Evolutionary conservation across 2,113 vertebrate genomes (phyloP).

Genomic region (cattle (Bos taurus)): ARS-UCD2.0 NC_037329.1:67710501-67711000

Average conservation of each 20-base stretch:
- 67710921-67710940: not conserved
- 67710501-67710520: not conserved
- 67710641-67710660: not conserved
- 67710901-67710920: not conserved
- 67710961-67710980: not conserved
- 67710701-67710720: not conserved
- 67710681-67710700: not conserved
- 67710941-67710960: not conserved
- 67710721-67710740: not conserved
- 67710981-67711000: not conserved
- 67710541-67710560: not conserved
- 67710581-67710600: not conserved
- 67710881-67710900: not conserved
- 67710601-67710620: not conserved
- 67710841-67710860: not conserved
- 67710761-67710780: not conserved
- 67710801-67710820: not conserved
- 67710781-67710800: not conserved
- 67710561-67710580: not conserved
- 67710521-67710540: not conserved
- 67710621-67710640: not conserved
- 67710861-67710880: not conserved
- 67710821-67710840: not conserved
- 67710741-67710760: not conserved
- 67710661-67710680: not conserved